Conservation (phyloP, 2,113 vertebrate genomes). For the Hystrix cristata region DNA sequence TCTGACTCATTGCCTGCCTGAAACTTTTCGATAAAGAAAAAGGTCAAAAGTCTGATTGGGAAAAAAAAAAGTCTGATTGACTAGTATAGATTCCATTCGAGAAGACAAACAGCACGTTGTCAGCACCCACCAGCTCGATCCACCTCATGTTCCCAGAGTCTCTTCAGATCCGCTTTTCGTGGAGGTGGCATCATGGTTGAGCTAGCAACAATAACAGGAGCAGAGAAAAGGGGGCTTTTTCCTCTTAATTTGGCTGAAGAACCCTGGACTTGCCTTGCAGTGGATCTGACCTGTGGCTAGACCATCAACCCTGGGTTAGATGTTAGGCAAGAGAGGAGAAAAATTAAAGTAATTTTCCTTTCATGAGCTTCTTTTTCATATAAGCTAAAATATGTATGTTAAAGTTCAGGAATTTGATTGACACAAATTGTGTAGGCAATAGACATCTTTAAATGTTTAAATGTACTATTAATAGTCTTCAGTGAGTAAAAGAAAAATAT, state of each 20-base stretch:
- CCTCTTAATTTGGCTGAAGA: background rate
- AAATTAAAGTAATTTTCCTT: background rate
- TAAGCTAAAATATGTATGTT: slow-evolving; percentile 81
- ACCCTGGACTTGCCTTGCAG: slow-evolving; percentile 30
- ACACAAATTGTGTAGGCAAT: slow-evolving; percentile 81
- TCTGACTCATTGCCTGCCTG: slow-evolving; percentile 58
- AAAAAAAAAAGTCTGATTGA: slow-evolving; percentile 57
- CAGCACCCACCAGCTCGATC: slow-evolving; percentile 25
- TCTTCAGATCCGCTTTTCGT: slow-evolving; percentile 47
- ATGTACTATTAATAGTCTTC: slow-evolving; percentile 84
- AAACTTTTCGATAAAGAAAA: slow-evolving; percentile 55
- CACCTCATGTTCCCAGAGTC: slow-evolving; percentile 39
- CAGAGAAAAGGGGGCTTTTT: slow-evolving; percentile 34
- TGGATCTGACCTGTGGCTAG: slow-evolving; percentile 74
- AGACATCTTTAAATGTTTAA: slow-evolving; percentile 83
- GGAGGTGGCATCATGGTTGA: background rate
- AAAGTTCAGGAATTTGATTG: slow-evolving; percentile 81
- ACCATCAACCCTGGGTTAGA: slow-evolving; percentile 51
- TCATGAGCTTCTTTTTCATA: slow-evolving; percentile 53
- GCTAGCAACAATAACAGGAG: slow-evolving; percentile 41
- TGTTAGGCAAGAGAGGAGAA: background rate
- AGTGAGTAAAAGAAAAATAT: slow-evolving; percentile 84
- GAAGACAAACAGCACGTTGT: slow-evolving; percentile 46
- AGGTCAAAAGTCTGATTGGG: slow-evolving; percentile 66
- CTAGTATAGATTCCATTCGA: background rate